phyloP scores from a whole-genome alignment of 1,140 invertebrate species.

The Drosophila trapezifrons region DNA sequence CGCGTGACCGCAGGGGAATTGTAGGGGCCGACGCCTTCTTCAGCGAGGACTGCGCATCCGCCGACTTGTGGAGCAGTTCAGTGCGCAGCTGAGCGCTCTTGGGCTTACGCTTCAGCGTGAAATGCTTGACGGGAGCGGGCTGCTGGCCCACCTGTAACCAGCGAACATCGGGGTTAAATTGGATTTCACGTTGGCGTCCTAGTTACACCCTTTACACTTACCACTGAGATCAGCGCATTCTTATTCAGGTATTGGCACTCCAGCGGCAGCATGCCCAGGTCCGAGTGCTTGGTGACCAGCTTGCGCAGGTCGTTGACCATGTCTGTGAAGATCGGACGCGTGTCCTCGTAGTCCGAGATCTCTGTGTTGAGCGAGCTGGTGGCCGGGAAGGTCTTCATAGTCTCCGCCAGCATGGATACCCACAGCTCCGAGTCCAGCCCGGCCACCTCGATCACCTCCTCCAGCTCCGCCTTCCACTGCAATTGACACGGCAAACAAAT shows the following conservation, averaged over 20 bases:
- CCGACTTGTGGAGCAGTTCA: slow-evolving; percentile 95
- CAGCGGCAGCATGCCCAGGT: slow-evolving; percentile 94
- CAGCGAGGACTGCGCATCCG: slow-evolving; percentile 93
- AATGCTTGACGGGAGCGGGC: slow-evolving; percentile 92
- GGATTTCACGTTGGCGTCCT: background rate
- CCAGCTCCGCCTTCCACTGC: slow-evolving; percentile 96
- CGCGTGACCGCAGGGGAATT: slow-evolving; percentile 93
- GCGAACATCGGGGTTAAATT: slow-evolving; percentile 12
- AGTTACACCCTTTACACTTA: slow-evolving; percentile 84
- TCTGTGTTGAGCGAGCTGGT: slow-evolving; percentile 95
- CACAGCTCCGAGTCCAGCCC: slow-evolving; percentile 96
- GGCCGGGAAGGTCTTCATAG: slow-evolving; percentile 95
- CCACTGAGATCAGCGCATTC: slow-evolving; percentile 93
- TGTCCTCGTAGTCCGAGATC: slow-evolving; percentile 92
- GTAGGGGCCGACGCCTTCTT: slow-evolving; percentile 95
- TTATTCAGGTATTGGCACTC: slow-evolving; percentile 99
- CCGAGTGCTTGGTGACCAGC: slow-evolving; percentile 93
- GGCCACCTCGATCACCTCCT: slow-evolving; percentile 97
- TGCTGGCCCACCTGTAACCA: slow-evolving; percentile 86
- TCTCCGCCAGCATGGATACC: slow-evolving; percentile 98
- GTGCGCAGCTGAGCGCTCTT: slow-evolving; percentile 96
- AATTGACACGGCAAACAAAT: slow-evolving; percentile 19
- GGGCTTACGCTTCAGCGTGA: slow-evolving; percentile 96
- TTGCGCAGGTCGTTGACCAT: slow-evolving; percentile 94
- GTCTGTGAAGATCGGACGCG: slow-evolving; percentile 94